Base-by-base conservation (phyloP, 2,888 invertebrate species). In the Arrhopalites spinosus region DNA sequence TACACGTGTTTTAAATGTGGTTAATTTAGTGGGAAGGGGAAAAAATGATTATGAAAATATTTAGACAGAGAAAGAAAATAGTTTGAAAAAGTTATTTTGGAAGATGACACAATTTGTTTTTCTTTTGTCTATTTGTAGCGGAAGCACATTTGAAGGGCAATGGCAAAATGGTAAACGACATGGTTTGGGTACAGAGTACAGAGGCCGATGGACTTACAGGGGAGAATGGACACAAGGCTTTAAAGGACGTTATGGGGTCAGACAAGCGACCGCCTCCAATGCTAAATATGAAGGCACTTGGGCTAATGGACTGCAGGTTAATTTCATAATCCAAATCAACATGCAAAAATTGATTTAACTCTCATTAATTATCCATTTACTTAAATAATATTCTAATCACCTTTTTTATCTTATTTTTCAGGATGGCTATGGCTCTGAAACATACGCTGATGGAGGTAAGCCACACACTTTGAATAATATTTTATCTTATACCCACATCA, bases 151-250 rank as follows among this genome's bases (percentile, higher is more conserved):
- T 88, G 96, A 96, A 87, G 99, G 99, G 78, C 97, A 98, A 87
- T 99, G 99, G 99, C 98, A 97, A 87, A 98, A 98, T 86, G 99
- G 99, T 81, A 96, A 98, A 87, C 90, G 98, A 73, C 98, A 99
- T 86, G 99, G 98, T 13, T 88, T 98, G 85, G 99, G 99, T 78
- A 94, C 98, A 85, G 99, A 99, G 87, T 93, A 94, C 79, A 91
- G 98, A 80, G 98, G 98, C 64, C 91, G 97, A 75, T 98, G 98
- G 95, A 89, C 97, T 82, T 99, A 99, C 88, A 91, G 96, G 80
- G 98, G 98, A 79, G 98, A 98, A 88, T 98, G 98, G 97, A 96
- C 97, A 77, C 95, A 96, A 86, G 99, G 98, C 63, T 96, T 94
- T 89, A 98, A 98, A 87, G 99, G 99, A 70, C 93, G 98, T 81